Evolutionary conservation across 2,797 vertebrate species (phyloP).

Genomic region (Chanos chanos): DNA sequence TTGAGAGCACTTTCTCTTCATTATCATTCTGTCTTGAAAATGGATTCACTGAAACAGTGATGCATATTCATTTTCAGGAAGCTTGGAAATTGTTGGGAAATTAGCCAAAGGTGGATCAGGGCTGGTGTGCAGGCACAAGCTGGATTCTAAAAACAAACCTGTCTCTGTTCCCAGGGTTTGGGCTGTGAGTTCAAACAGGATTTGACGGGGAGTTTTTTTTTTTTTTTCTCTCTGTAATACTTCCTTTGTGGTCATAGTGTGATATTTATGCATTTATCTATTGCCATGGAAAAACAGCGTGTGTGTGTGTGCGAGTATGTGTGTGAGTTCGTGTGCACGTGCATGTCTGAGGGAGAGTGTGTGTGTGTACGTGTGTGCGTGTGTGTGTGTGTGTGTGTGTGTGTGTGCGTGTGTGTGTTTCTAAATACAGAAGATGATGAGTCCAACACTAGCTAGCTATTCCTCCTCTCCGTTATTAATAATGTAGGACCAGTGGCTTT

Average conservation of each 20-base stretch:
- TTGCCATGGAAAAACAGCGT: not conserved
- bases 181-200: too few relatives aligned
- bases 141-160: conserved; percentile 55
- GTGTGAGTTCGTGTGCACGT: not conserved
- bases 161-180: conserved; percentile 41
- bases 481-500: conserved; percentile 62
- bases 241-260: too few relatives aligned
- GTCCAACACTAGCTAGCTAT: conserved; percentile 36
- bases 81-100: conserved; percentile 67
- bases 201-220: too few relatives aligned
- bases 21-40: conserved; percentile 73
- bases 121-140: conserved; percentile 46
- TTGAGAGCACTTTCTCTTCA: conserved; percentile 69
- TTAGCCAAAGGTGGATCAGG: conserved; percentile 62
- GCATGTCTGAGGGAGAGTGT: too few relatives aligned
- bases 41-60: conserved; percentile 61
- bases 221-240: too few relatives aligned
- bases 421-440: conserved; percentile 31
- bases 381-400: not conserved
- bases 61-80: conserved; percentile 73
- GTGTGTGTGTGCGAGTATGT: not conserved
- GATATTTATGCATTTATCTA: too few relatives aligned
- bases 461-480: conserved; percentile 60
- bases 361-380: not conserved
- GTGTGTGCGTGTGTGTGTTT: not conserved